phyloP scores from a whole-genome alignment of 2,797 vertebrate species.

The Sebastes steindachneri region DNA sequence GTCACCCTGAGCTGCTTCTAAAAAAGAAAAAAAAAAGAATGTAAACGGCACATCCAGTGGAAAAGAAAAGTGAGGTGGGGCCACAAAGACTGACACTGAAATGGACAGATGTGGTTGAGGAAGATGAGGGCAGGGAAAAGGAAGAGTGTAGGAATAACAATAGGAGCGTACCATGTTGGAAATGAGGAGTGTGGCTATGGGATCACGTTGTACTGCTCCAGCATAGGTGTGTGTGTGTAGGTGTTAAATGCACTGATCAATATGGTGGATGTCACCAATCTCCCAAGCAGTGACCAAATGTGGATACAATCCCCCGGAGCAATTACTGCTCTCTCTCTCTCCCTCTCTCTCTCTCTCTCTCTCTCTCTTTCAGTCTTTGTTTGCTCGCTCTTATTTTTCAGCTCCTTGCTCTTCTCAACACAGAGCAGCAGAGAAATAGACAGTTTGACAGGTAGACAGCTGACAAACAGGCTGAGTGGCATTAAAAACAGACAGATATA shows the following conservation, averaged over 20 bases:
- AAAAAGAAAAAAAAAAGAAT: background rate
- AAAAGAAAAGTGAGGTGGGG: background rate
- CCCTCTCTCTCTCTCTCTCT: background rate
- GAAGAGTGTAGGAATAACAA: background rate
- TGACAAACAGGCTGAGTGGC: background rate
- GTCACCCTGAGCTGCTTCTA: background rate
- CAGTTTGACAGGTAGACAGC: background rate
- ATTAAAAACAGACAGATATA: background rate
- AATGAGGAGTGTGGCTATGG: background rate
- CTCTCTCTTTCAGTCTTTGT: background rate
- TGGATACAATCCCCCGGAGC: constrained; percentile 50
- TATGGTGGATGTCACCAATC: constrained; percentile 70
- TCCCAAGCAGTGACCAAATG: constrained; percentile 46
- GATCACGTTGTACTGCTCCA: constrained; percentile 11
- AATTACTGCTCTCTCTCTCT: constrained; percentile 12
- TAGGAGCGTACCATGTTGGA: background rate
- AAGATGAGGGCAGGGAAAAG: background rate
- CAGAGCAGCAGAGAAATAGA: background rate
- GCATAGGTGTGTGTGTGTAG: constrained; percentile 6
- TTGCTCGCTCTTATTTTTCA: background rate
- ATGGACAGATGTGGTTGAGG: background rate
- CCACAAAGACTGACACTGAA: background rate
- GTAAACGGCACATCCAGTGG: background rate
- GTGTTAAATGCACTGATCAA: constrained; percentile 66
- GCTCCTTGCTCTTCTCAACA: background rate